Evolutionary conservation across 2,888 invertebrate species (phyloP).

Genomic region (Stegophylla sp.): DNA sequence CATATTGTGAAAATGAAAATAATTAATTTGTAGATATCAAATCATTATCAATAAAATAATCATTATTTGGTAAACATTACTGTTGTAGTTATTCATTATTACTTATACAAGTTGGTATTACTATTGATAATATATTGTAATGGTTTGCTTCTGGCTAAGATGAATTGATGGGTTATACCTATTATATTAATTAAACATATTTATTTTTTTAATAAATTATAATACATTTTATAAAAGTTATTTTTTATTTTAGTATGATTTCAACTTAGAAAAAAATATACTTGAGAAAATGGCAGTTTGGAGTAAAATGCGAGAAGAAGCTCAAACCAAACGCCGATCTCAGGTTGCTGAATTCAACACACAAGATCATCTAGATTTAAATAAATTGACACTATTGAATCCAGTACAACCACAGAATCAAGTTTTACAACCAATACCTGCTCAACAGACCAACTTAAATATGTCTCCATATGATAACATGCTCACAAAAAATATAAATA

Average conservation of each 20-base stretch:
- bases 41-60: no score
- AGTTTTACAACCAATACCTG: slow-evolving; percentile 61
- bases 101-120: no score
- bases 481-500: slow-evolving; percentile 64
- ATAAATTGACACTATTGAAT: slow-evolving; percentile 23
- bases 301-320: slow-evolving; percentile 72
- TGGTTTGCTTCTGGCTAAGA: no score
- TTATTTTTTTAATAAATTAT: slow-evolving; percentile 9
- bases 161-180: no score
- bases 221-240: no score
- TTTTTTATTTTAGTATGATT: slow-evolving; percentile 70
- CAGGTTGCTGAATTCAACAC: slow-evolving; percentile 42
- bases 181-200: not conserved
- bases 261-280: slow-evolving; percentile 76
- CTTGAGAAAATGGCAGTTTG: slow-evolving; percentile 77
- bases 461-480: slow-evolving; percentile 66
- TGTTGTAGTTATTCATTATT: no score
- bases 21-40: no score
- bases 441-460: slow-evolving; percentile 63
- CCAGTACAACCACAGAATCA: slow-evolving; percentile 60
- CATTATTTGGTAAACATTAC: no score
- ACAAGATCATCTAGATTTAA: slow-evolving; percentile 31
- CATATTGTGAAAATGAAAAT: no score
- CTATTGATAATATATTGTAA: no score
- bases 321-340: slow-evolving; percentile 68